phyloP scores from a whole-genome alignment of 2,888 invertebrate genomes.

The Rosalia funebris region DNA sequence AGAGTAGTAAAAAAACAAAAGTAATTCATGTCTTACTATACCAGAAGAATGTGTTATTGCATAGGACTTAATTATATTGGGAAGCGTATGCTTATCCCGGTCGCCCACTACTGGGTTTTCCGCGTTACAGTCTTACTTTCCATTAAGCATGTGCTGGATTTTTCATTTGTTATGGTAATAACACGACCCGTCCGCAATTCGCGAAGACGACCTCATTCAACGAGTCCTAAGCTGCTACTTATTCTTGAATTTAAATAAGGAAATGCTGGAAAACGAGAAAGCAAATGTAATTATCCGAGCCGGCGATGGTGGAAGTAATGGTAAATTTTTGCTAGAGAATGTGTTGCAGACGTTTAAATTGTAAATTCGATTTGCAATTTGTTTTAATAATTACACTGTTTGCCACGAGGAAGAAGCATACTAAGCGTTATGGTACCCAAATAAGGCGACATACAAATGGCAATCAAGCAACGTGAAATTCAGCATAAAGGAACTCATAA shows the following conservation, averaged over 20 bases:
- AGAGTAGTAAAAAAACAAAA: no score
- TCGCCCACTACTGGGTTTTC: neutral
- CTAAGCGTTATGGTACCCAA: no score
- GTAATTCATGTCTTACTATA: no score
- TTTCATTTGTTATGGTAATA: conserved; percentile 3
- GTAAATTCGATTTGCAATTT: conserved; percentile 9
- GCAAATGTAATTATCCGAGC: conserved; percentile 20
- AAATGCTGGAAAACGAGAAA: conserved; percentile 11
- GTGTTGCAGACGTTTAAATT: conserved; percentile 4
- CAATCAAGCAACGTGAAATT: no score
- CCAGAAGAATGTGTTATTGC: no score
- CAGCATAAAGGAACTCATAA: no score
- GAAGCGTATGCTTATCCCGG: no score
- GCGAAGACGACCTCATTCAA: neutral
- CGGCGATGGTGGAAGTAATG: conserved; percentile 8
- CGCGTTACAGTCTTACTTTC: neutral
- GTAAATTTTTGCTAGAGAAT: conserved; percentile 9
- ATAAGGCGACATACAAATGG: no score
- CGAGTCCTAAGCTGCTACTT: neutral
- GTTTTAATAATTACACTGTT: conserved; percentile 7
- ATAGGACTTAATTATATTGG: no score
- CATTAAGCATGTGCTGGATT: neutral
- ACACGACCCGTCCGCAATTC: neutral
- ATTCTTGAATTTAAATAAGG: conserved; percentile 19
- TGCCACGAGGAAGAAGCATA: neutral